Evolutionary conservation across 2,888 invertebrate genomes (phyloP).

Genomic region (Mellilla xanthometata): DNA sequence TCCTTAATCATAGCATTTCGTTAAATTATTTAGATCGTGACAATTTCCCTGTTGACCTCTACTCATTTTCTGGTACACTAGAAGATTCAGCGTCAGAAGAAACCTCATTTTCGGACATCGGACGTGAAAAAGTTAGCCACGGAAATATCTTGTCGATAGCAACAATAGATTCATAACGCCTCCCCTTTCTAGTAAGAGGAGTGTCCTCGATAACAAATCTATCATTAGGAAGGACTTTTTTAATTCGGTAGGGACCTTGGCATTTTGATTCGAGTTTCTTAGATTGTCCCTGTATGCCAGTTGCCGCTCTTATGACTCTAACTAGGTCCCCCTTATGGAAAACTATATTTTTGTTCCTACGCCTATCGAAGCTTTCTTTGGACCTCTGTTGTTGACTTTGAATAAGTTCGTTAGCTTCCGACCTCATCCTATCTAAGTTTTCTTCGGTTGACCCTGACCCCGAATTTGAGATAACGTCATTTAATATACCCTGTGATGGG

Average conservation of each 20-base stretch:
- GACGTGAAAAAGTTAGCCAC: conserved; percentile 17
- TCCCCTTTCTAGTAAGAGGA: conserved; percentile 29
- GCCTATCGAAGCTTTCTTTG: conserved; percentile 4
- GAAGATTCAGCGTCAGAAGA: not conserved
- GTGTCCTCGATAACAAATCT: conserved; percentile 34
- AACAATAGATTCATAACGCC: conserved; percentile 26
- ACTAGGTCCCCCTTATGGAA: conserved; percentile 5
- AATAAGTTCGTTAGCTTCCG: not conserved
- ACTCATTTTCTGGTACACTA: not conserved
- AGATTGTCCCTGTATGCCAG: not conserved
- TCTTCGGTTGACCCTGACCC: not conserved
- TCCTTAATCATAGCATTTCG: too few species aligned
- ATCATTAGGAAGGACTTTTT: conserved; percentile 31
- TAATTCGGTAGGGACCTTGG: conserved; percentile 30
- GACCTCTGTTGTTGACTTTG: not conserved
- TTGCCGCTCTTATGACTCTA: not conserved
- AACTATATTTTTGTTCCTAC: not conserved
- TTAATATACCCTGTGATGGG: not conserved
- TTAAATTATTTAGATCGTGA: too few species aligned
- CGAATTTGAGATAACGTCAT: not conserved
- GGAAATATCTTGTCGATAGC: conserved; percentile 34
- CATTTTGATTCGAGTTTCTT: conserved; percentile 19
- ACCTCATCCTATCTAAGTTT: not conserved
- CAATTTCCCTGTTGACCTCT: not conserved
- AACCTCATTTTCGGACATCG: conserved; percentile 8